Evolutionary conservation across 2,888 invertebrate species (phyloP).

Genomic region (Tridacna crocea): DNA sequence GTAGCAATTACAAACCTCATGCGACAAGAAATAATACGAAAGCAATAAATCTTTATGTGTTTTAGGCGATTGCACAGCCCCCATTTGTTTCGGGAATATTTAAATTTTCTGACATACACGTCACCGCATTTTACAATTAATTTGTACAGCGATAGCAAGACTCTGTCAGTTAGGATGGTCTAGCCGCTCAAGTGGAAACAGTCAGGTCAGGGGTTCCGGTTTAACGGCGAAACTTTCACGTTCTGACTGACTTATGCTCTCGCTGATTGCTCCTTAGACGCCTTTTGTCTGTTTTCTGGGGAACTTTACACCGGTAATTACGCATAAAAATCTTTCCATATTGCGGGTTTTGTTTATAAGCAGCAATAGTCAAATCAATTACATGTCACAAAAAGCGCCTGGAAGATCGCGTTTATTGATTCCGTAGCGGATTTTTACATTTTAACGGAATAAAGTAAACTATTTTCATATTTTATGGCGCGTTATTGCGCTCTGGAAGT

Average conservation of each 20-base stretch:
- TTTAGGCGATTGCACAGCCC: conserved; percentile 46
- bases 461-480: conserved; percentile 28
- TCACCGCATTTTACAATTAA: conserved; percentile 53
- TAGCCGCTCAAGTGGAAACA: conserved; percentile 47
- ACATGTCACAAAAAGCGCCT: conserved; percentile 48
- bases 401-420: conserved; percentile 40
- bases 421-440: conserved; percentile 19
- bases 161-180: conserved; percentile 45
- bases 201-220: conserved; percentile 52
- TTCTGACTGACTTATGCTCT: conserved; percentile 54
- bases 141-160: conserved; percentile 37
- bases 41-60: conserved; percentile 44
- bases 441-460: conserved; percentile 25
- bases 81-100: conserved; percentile 47
- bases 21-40: conserved; percentile 7
- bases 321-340: conserved; percentile 44
- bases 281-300: conserved; percentile 53
- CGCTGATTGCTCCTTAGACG: conserved; percentile 50
- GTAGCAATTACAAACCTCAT: too few relatives aligned
- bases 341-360: conserved; percentile 41
- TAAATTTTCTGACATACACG: conserved; percentile 55
- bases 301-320: conserved; percentile 54
- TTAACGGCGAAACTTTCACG: conserved; percentile 40
- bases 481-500: conserved; percentile 27
- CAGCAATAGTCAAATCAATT: conserved; percentile 54